These are phyloP conservation scores for Orthosia gracilis DNA, from an alignment of 2,888 invertebrate genomes.

Conservation along the genomic window DNA sequence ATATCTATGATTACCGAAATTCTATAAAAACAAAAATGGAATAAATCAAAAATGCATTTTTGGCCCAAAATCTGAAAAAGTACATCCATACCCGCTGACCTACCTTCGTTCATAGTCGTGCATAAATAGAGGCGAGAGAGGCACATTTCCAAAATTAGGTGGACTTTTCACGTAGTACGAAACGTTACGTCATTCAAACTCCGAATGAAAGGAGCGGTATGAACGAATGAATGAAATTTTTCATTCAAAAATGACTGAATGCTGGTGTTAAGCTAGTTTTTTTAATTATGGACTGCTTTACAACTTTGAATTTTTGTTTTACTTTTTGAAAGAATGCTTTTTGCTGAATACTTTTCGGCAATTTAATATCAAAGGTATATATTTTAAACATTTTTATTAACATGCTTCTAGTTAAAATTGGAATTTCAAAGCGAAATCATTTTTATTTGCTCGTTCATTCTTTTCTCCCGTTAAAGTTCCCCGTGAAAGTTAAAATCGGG, in stretches of 20 bases:
- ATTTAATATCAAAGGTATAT: neutral
- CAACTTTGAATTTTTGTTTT: constrained; percentile 23
- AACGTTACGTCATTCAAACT: constrained; percentile 54
- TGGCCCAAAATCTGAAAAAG: neutral
- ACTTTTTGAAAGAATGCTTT: constrained; percentile 8
- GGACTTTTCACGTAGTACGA: constrained; percentile 46
- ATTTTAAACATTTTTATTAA: neutral
- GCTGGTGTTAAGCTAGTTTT: constrained; percentile 39
- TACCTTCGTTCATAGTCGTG: constrained; percentile 15
- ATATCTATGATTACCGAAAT: neutral
- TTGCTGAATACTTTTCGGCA: neutral
- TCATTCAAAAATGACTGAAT: constrained; percentile 44
- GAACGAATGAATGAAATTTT: constrained; percentile 52
- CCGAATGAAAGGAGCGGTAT: constrained; percentile 47
- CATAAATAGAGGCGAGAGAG: constrained; percentile 32
- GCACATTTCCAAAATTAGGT: constrained; percentile 57
- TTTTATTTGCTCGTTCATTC: neutral
- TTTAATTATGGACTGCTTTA: constrained; percentile 46
- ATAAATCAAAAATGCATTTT: neutral
- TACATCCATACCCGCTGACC: constrained; percentile 11
- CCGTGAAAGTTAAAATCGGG: constrained; percentile 21
- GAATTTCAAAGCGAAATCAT: neutral
- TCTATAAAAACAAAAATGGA: neutral
- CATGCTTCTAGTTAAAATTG: neutral
- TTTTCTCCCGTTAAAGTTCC: constrained; percentile 4